Conservation (phyloP, 2,113 vertebrate genomes). For the Gymnocephalus cernua region DNA sequence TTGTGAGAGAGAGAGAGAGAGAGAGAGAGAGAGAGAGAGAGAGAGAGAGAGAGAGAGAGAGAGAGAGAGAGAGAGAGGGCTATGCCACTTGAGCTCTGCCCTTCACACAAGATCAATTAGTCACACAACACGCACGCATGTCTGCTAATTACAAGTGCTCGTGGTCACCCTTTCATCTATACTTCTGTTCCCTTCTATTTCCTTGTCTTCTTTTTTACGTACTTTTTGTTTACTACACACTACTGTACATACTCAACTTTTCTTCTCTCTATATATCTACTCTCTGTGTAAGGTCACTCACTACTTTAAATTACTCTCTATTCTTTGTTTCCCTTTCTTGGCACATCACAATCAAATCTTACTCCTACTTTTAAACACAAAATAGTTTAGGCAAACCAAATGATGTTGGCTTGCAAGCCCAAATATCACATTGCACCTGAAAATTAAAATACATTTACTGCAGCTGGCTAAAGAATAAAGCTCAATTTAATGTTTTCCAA, state of each 20-base stretch:
- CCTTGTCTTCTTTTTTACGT: background rate
- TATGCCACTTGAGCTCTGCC: constrained; percentile 48
- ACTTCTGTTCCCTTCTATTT: background rate
- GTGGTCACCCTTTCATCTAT: background rate
- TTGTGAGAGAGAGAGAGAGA: background rate
- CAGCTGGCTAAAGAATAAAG: background rate
- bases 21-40: background rate
- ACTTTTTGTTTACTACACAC: background rate
- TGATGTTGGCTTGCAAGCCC: background rate
- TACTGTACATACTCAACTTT: background rate
- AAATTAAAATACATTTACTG: background rate
- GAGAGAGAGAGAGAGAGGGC: background rate
- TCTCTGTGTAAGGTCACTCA: no score
- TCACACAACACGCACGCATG: constrained; percentile 1
- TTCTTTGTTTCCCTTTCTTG: background rate
- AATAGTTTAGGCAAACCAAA: background rate
- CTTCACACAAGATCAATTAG: constrained; percentile 68
- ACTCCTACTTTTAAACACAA: background rate
- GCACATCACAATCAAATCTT: background rate
- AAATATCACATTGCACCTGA: background rate
- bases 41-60: background rate
- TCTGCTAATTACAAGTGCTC: background rate
- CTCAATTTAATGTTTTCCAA: background rate
- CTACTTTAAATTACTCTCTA: background rate
- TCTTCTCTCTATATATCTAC: background rate